Percentiles rank a stretch among this genome's conserved stretches.
Conservation (phyloP, 2,888 invertebrate genomes). For the Drosophila quinaria region DNA sequence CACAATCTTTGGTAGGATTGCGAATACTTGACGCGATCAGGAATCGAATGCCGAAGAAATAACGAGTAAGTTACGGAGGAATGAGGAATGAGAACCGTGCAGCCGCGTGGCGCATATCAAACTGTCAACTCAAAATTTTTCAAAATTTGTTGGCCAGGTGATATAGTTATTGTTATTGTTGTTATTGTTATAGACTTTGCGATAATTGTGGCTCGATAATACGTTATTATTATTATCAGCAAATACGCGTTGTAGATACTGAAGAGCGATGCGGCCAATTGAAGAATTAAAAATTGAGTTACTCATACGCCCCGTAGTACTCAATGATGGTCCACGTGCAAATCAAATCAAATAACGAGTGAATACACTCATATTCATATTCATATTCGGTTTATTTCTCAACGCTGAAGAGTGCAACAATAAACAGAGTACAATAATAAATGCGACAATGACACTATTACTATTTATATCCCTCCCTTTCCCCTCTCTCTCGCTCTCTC, state of each 20-base stretch:
- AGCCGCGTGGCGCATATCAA: slow-evolving; percentile 60
- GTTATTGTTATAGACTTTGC: slow-evolving; percentile 1
- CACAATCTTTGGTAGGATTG: slow-evolving; percentile 1
- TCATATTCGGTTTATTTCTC: background rate
- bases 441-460: slow-evolving; percentile 78
- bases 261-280: slow-evolving; percentile 1
- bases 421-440: slow-evolving; percentile 40
- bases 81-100: slow-evolving; percentile 57
- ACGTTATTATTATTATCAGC: slow-evolving; percentile 56
- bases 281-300: slow-evolving; percentile 20
- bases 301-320: slow-evolving; percentile 39
- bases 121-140: slow-evolving; percentile 57
- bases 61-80: background rate
- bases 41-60: slow-evolving; percentile 2
- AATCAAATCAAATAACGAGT: slow-evolving; percentile 15
- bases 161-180: slow-evolving; percentile 5
- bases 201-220: slow-evolving; percentile 67
- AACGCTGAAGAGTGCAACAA: slow-evolving; percentile 11
- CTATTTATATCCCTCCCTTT: slow-evolving; percentile 40
- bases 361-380: slow-evolving; percentile 8
- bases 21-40: background rate
- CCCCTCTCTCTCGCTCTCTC: background rate
- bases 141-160: slow-evolving; percentile 34
- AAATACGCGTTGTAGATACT: slow-evolving; percentile 29
- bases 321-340: slow-evolving; percentile 40